Evolutionary conservation across 2,888 invertebrate genomes (phyloP), one percentile per base, ranked within the genome.

Genomic region (Fragum fragum): DNA sequence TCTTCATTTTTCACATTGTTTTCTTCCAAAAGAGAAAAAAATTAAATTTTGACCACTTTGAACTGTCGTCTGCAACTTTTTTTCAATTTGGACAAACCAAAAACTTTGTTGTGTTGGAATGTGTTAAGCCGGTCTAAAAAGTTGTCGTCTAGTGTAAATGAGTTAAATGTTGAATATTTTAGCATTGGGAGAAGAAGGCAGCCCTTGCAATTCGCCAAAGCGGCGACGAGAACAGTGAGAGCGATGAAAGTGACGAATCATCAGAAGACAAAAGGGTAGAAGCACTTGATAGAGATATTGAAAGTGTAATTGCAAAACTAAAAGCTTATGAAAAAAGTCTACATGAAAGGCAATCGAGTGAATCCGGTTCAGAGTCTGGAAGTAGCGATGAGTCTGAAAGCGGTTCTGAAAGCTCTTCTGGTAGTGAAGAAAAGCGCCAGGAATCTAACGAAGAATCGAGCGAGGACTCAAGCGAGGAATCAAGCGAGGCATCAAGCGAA

Each of bases 111-210:
- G n/a, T n/a, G n/a, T n/a, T n/a, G n/a, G n/a, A n/a, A n/a, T n/a
- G n/a, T n/a, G n/a, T n/a, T n/a, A n/a, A n/a, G n/a, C n/a, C n/a
- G n/a, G n/a, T n/a, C n/a, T 42, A 42, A 11, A 16, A 42, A 11
- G 26, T 11, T 57, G 57, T 14, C n/a, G 61, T n/a, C 28, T 73
- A 55, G 59, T 73, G 59, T 61, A 61, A 39, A 73, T 73, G 73
- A 73, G 23, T 9, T 11, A 11, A 21, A 52, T 52, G 52, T 5
- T 52, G 16, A 7, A n/a, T 18, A 52, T 52, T 18, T 7, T 14
- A 21, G 18, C 21, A 21, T 7, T 52, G 52, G 21, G 57, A 73
- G 28, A 55, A 73, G 57, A 55, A 73, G 28, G 57, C 57, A 55
- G 73, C 28, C 55, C 32, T 55, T 73, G 73, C 57, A 28, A 29